Conservation (phyloP, 2,888 invertebrate genomes). For the Nipponacmea schrenckii region DNA sequence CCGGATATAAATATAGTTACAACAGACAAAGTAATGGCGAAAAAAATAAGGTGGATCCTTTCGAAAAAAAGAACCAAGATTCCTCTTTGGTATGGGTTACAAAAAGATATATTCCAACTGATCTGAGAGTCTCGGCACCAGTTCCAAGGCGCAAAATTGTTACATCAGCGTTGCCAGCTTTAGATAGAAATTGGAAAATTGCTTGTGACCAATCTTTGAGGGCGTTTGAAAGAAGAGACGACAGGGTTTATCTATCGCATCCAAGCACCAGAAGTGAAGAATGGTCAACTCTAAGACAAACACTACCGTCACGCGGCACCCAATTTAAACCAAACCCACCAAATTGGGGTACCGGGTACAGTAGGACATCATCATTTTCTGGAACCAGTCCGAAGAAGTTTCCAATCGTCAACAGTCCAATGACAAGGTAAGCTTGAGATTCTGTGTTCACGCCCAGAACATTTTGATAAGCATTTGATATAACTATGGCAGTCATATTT, state of each 20-base stretch:
- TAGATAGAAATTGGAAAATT: constrained; percentile 43
- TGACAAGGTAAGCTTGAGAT: constrained; percentile 56
- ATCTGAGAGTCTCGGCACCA: constrained; percentile 56
- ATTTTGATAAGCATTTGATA: no score
- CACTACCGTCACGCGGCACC: constrained; percentile 57
- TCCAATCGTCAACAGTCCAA: constrained; percentile 60
- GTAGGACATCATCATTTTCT: constrained; percentile 36
- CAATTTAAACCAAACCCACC: constrained; percentile 39
- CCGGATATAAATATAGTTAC: constrained; percentile 52
- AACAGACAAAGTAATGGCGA: constrained; percentile 43
- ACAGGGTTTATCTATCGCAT: constrained; percentile 42
- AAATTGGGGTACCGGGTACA: constrained; percentile 57
- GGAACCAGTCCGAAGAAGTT: constrained; percentile 36
- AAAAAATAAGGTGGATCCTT: constrained; percentile 29
- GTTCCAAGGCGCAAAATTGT: constrained; percentile 58
- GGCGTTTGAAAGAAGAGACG: constrained; percentile 41
- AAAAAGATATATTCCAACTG: constrained; percentile 59
- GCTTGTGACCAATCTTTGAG: constrained; percentile 44
- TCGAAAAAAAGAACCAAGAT: constrained; percentile 30
- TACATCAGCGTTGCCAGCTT: constrained; percentile 29
- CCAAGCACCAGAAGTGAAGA: constrained; percentile 55
- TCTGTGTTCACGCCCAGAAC: no score
- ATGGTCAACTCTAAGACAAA: constrained; percentile 62
- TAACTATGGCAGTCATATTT: no score
- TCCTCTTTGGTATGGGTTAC: constrained; percentile 55